Evolutionary conservation across 2,113 vertebrate species (phyloP), one percentile per base, ranked within the genome.

Genomic region (Probosciger aterrimus): DNA sequence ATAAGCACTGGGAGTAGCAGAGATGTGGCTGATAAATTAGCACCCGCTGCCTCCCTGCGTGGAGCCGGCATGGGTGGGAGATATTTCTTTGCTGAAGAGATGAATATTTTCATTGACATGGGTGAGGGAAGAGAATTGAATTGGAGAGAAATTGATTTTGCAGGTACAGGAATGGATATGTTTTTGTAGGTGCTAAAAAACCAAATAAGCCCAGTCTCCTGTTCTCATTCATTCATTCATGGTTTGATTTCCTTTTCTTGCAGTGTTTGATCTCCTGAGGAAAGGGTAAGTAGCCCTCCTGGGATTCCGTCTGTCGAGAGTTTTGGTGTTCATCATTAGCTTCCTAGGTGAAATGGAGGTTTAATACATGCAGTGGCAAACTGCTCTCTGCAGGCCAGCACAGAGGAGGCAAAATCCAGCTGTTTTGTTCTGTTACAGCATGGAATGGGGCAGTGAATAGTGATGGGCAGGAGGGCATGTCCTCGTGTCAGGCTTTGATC

Each of bases 251-350:
- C 88, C 62, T 97, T 97, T 81, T 95, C 89, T 97, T 97, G 88
- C 98, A 99, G 99, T 99, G 96, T 99, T 99, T 98, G 99, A 99
- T 97, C 98, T 99, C 92, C 98, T 99, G 98, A 98, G 97, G 84
- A 99, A 99, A 96, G 99, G 99, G 99, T 99, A 98, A 99, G 99
- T 99, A 97, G 73, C 90, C 78, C 55, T 75, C 33, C 39, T 64
- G 91, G 46, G 79, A 82, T 69, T 33, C 52, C 47, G 62, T 63
- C 9, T 69, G 69, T 57, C 35, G 30, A 39, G 55, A 64, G 28
- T 74, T n/a, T 50, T 79, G 60, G 14, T 68, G 41, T 76, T 68
- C 28, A 43, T 74, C n/a, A 2, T 41, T 41, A 62, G 28, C 23
- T 71, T 67, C 33, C 50, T 13, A 27, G 33, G 44, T 67, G 82